Evolutionary conservation across 2,888 invertebrate species (phyloP).

Genomic region (Plebejus melissa): DNA sequence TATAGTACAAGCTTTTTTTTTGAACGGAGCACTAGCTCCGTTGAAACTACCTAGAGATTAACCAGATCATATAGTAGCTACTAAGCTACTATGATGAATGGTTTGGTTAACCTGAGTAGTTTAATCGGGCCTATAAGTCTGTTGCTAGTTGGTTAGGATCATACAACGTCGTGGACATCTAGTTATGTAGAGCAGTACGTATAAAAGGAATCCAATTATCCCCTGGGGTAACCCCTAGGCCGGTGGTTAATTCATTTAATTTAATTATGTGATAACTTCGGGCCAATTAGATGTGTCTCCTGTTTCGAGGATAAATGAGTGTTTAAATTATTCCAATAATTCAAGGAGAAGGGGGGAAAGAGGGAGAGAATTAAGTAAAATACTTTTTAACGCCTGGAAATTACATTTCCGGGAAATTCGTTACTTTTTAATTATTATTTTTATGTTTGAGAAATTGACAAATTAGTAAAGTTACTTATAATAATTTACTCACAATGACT

Average conservation of each 20-base stretch:
- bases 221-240: background rate
- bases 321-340: slow-evolving; percentile 12
- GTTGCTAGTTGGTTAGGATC: too few relatives aligned
- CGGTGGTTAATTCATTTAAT: background rate
- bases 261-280: background rate
- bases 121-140: too few relatives aligned
- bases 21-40: too few relatives aligned
- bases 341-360: background rate
- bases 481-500: slow-evolving; percentile 14
- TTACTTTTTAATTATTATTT: background rate
- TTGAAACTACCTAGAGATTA: too few relatives aligned
- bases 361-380: background rate
- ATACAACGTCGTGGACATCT: too few relatives aligned
- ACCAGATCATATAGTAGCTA: too few relatives aligned
- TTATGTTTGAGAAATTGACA: background rate
- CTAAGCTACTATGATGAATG: too few relatives aligned
- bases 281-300: background rate
- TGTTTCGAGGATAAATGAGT: background rate
- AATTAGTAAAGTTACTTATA: background rate
- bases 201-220: background rate
- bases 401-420: background rate
- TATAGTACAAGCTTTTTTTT: too few relatives aligned
- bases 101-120: too few relatives aligned
- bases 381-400: background rate
- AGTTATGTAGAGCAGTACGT: background rate